These are phyloP conservation scores for Microtus montanus DNA, from an alignment of 2,113 vertebrate genomes.

Conservation along the genomic window DNA sequence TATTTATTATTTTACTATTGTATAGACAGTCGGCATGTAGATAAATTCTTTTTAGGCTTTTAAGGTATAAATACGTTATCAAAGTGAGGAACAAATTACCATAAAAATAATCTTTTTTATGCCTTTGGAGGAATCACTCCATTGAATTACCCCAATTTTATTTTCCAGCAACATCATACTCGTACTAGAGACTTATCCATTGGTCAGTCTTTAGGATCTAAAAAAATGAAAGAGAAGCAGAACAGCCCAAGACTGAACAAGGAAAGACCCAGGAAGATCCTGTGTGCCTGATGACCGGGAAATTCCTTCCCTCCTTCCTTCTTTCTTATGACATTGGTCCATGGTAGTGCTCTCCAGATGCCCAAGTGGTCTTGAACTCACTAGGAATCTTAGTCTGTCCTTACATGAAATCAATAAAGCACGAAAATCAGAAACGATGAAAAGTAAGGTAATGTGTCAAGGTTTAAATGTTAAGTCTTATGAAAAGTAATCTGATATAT, in stretches of 20 bases:
- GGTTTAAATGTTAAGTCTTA: background rate
- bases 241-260: conserved; percentile 5
- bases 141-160: background rate
- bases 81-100: background rate
- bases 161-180: background rate
- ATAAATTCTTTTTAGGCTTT: background rate
- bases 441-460: background rate
- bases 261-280: background rate
- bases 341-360: background rate
- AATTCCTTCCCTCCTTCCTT: background rate
- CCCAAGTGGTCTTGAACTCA: background rate
- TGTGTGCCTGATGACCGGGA: background rate
- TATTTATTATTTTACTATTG: background rate
- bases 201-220: background rate
- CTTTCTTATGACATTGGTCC: background rate
- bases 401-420: background rate
- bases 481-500: background rate
- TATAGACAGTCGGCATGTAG: background rate
- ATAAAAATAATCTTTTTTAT: background rate
- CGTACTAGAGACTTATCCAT: background rate
- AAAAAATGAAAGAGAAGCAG: background rate
- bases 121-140: background rate
- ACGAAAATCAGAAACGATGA: background rate
- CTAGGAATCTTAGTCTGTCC: background rate
- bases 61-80: background rate